Percentiles rank a stretch among this genome's conserved stretches.
These are phyloP conservation scores for Tangara arthus DNA, from an alignment of 2,797 vertebrate genomes.

Conservation along the genomic window DNA sequence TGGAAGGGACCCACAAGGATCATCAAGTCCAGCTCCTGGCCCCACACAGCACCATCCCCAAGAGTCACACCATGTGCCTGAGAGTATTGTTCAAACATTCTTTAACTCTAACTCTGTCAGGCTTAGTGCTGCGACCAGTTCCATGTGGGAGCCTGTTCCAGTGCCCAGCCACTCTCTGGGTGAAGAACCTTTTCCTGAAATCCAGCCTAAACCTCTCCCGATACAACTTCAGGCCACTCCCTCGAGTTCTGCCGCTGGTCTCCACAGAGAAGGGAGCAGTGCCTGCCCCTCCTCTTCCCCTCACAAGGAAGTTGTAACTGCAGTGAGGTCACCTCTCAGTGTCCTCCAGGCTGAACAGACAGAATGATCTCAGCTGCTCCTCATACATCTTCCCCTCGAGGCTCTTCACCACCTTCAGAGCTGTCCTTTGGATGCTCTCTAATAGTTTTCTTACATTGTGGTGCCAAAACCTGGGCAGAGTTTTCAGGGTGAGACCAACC, in stretches of 20 bases:
- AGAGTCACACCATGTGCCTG: background rate
- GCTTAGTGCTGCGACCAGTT: too few relatives aligned
- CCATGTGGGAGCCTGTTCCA: background rate
- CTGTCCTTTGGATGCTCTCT: background rate
- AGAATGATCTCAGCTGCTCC: background rate
- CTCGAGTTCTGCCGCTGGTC: too few relatives aligned
- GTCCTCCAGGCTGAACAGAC: background rate
- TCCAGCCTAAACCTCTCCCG: background rate
- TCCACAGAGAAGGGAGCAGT: background rate
- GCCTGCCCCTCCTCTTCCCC: background rate
- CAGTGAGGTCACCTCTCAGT: background rate
- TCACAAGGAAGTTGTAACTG: accelerated
- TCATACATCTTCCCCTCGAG: accelerated
- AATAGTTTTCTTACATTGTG: background rate
- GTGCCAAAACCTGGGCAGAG: accelerated
- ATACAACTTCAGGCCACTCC: background rate
- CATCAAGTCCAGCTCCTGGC: too few relatives aligned
- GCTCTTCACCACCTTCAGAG: background rate
- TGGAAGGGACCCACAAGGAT: background rate
- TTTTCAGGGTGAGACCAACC: accelerated
- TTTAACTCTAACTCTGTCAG: background rate
- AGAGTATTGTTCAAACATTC: background rate
- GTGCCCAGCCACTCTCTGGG: too few relatives aligned
- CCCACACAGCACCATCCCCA: background rate
- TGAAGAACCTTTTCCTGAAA: background rate